Evolutionary conservation across 2,888 invertebrate species (phyloP).

Genomic region (Euzetes globulus): DNA sequence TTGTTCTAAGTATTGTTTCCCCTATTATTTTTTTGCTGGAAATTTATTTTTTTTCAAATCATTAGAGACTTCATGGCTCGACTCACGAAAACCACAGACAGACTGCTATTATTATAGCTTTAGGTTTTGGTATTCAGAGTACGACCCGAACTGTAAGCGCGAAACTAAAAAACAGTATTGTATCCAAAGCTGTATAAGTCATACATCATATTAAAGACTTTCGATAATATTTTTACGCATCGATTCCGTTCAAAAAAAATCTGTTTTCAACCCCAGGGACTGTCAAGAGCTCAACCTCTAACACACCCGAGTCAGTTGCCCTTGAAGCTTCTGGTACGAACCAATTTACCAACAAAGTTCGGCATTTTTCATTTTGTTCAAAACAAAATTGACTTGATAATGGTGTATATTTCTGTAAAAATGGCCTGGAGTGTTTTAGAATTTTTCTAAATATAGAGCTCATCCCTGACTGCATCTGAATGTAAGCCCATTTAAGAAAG

Average conservation of each 20-base stretch:
- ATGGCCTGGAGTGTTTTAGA: too few species aligned
- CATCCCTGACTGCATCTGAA: too few species aligned
- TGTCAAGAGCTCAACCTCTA: neutral
- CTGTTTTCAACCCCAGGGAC: neutral
- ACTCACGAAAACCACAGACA: slow-evolving; percentile 4
- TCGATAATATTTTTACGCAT: slow-evolving; percentile 29
- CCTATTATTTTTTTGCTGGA: neutral
- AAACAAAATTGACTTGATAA: too few species aligned
- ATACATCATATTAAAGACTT: slow-evolving; percentile 10
- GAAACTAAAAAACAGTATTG: neutral
- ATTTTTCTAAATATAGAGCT: too few species aligned
- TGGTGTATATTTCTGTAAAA: too few species aligned
- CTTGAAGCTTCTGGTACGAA: neutral
- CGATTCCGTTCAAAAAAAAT: neutral
- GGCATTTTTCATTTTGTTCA: too few species aligned
- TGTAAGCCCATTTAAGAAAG: neutral
- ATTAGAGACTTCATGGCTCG: slow-evolving; percentile 13
- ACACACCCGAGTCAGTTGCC: neutral
- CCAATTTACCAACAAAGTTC: too few species aligned
- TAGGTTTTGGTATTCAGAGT: neutral
- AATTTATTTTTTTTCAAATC: neutral
- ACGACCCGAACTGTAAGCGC: neutral
- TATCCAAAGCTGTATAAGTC: neutral
- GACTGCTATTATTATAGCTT: neutral
- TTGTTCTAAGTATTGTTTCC: neutral